Conservation (phyloP, 2,888 invertebrate genomes). For the Lamellibrachia columna region DNA sequence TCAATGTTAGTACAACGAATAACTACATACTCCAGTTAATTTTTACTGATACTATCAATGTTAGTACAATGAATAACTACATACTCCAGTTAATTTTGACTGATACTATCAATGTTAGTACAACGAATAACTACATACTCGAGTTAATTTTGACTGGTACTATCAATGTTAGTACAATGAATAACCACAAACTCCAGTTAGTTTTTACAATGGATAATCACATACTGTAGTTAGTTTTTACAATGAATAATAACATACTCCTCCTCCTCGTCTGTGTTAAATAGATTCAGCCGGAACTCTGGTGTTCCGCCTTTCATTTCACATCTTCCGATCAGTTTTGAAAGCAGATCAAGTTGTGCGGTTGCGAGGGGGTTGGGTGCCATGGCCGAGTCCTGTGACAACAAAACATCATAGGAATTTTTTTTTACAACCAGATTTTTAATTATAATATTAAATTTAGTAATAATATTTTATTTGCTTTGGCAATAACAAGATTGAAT, state of each 20-base stretch:
- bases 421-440: not conserved
- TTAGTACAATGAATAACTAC: not conserved
- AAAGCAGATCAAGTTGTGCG: constrained; percentile 64
- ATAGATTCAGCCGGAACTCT: constrained; percentile 61
- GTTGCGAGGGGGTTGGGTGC: constrained; percentile 60
- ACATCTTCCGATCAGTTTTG: constrained; percentile 57
- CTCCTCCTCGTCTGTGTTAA: constrained; percentile 54
- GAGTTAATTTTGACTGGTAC: too few relatives aligned
- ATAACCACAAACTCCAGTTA: too few relatives aligned
- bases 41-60: not conserved
- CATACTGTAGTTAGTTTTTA: too few relatives aligned
- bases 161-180: too few relatives aligned
- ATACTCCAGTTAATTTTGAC: not conserved
- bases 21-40: not conserved
- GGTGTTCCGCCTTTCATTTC: constrained; percentile 42
- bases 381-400: constrained; percentile 50
- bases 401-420: not conserved
- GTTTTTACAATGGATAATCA: too few relatives aligned
- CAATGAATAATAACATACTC: constrained; percentile 46
- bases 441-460: too few relatives aligned
- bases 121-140: not conserved
- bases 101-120: not conserved
- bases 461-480: too few relatives aligned
- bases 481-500: too few relatives aligned
- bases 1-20: not conserved